Base-by-base conservation (phyloP, 1,140 invertebrate genomes). In the Euura saliciscinereae region DNA sequence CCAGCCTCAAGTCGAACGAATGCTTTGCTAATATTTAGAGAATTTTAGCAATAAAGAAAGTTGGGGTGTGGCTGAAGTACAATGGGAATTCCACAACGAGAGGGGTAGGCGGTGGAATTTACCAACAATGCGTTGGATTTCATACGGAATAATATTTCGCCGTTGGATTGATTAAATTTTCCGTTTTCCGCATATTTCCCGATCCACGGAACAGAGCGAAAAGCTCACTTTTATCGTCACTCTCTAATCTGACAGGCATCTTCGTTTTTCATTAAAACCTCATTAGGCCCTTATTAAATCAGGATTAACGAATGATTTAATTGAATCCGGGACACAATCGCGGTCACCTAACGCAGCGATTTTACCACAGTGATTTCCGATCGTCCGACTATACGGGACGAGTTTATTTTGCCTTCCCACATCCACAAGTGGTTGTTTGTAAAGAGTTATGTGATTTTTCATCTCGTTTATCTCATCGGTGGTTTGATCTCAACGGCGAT, bases 401-500 rank as follows among this genome's bases (percentile, higher is more conserved):
- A 64, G 45, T 45, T 13, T 75, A 70, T 75, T 73, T 75, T 43
- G 2, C 64, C 65, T 65, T 68, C 68, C 73, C 13, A 75, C 83
- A 71, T 82, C 85, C 78, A 86, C 84, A 85, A 84, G 85, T 86
- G 85, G 85, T 86, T 85, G 83, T 59, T n/a, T 59, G 13, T 59
- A n/a, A 59, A 59, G 13, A 59, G 51, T 8, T 59, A 59, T 59
- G 4, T 11, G 13, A 59, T 4, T 59, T 59, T 59, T 59, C 51
- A 59, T 59, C 51, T 59, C 51, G 51, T 59, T 59, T 59, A 11
- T 59, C 51, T 59, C 51, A 59, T 59, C 51, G 8, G 51, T 8
- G 13, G 10, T 3, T 11, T 11, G 6, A 59, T 11, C 51, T 8
- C 10, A 6, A 59, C 51, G 28, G 28, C 28, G 28, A 28, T 28